Conservation (phyloP, 2,113 vertebrate genomes). For the Microtus ochrogaster region DNA sequence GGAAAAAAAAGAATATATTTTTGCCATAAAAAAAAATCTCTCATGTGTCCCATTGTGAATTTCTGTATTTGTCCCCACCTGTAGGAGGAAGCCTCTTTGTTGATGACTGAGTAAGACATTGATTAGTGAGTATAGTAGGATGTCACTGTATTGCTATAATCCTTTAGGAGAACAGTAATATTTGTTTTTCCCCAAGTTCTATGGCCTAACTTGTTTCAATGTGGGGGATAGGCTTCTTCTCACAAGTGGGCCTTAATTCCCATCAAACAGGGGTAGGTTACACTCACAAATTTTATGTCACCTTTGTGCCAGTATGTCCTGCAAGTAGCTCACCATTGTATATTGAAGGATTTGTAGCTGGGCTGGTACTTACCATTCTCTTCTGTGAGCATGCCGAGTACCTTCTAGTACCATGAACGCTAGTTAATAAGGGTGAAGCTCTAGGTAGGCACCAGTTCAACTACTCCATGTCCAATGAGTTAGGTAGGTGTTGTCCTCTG, state of each 20-base stretch:
- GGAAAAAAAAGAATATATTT: too few relatives aligned
- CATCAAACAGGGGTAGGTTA: neutral
- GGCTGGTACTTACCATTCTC: neutral
- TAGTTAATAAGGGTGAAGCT: neutral
- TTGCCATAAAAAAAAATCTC: too few relatives aligned
- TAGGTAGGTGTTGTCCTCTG: neutral
- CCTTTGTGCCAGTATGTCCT: neutral
- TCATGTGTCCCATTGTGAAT: neutral
- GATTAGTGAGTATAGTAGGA: neutral
- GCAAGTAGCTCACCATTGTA: neutral
- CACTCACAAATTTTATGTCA: neutral
- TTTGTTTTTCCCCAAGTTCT: neutral
- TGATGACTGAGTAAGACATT: neutral
- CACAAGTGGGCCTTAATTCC: neutral
- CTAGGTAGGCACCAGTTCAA: neutral
- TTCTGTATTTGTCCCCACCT: neutral
- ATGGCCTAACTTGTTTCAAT: neutral
- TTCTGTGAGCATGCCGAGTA: neutral
- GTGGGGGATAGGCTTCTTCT: neutral
- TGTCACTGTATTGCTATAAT: neutral
- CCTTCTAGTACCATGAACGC: neutral
- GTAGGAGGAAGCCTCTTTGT: neutral
- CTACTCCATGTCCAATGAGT: neutral
- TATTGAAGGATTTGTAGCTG: neutral
- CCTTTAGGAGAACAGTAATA: neutral